A percentile compares a stretch with the other conserved stretches of the same genome.
Evolutionary conservation across 2,113 vertebrate species (phyloP).

Genomic region (Emydocephalus ijimae): DNA sequence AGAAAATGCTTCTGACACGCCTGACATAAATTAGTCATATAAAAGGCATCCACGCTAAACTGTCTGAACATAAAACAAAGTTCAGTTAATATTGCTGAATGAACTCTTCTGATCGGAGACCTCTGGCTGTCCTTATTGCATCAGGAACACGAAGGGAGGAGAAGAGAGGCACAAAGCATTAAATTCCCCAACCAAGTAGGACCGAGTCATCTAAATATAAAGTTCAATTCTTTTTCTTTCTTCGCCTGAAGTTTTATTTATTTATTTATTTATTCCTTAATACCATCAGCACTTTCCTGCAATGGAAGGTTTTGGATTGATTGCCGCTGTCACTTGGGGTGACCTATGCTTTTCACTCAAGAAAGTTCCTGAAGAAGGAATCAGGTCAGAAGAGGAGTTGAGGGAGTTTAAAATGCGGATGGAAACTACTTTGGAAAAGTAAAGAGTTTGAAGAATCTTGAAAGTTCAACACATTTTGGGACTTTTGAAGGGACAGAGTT

Average conservation of each 20-base stretch:
- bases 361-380: neutral
- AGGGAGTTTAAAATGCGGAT: neutral
- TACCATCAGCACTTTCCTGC: neutral
- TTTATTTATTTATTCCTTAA: neutral
- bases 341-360: neutral
- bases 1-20: slow-evolving; percentile 63
- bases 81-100: slow-evolving; percentile 68
- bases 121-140: slow-evolving; percentile 50
- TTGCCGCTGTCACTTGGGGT: accelerated
- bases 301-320: accelerated
- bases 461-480: neutral
- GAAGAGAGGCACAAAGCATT: neutral
- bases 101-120: slow-evolving; percentile 49
- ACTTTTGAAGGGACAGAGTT: too few relatives aligned
- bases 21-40: slow-evolving; percentile 69
- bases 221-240: neutral
- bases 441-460: neutral
- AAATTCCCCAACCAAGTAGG: neutral
- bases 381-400: neutral
- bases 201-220: neutral
- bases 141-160: slow-evolving; percentile 12
- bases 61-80: slow-evolving; percentile 67
- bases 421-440: neutral
- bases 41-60: slow-evolving; percentile 69
- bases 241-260: neutral